Evolutionary conservation across 2,888 invertebrate genomes (phyloP), one percentile per base, ranked within the genome.

Genomic region (Ditylenchus weischeri): DNA sequence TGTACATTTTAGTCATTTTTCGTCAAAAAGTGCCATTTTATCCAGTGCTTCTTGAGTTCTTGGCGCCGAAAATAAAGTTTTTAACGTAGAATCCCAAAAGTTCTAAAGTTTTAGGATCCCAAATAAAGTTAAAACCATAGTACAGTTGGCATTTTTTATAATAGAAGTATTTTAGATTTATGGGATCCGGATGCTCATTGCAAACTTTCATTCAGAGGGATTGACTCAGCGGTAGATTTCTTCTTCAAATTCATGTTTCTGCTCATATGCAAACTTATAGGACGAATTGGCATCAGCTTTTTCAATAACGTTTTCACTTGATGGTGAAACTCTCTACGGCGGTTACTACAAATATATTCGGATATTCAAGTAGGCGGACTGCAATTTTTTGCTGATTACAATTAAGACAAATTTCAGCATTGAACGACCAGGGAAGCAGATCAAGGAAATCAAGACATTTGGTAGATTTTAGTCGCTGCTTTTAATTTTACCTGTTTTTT

Each of bases 251-350:
- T 21, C 1, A 8, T 59, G 59, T 11, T 15, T 59, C 7, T 21
- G 29, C 3, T 59, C n/a, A 15, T 29, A 15, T 36, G 35, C 10
- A 19, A 36, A 5, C 15, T 19, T 57, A 65, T 10, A 71, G 71
- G 72, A 72, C 43, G 72, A 72, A 57, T 62, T 72, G 29, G 66
- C 61, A 18, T 51, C 57, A 3, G 70, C 75, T 19, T 66, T 66
- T 67, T 75, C 72, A 10, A 23, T 72, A 11, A 38, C 23, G 5
- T 72, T 72, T 71, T 72, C 72, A 36, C 50, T 66, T 29, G 71
- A 72, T 50, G 72, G 72, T 0, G 21, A 49, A 21, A 57, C 19
- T 10, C 57, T 72, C 18, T 72, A 72, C 36, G 72, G 62, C 18
- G 72, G 72, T 13, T 72, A 65, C 57, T 54, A 61, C 35, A 72